Base-by-base conservation (phyloP, 2,888 invertebrate species). In the Plebejus melissa region DNA sequence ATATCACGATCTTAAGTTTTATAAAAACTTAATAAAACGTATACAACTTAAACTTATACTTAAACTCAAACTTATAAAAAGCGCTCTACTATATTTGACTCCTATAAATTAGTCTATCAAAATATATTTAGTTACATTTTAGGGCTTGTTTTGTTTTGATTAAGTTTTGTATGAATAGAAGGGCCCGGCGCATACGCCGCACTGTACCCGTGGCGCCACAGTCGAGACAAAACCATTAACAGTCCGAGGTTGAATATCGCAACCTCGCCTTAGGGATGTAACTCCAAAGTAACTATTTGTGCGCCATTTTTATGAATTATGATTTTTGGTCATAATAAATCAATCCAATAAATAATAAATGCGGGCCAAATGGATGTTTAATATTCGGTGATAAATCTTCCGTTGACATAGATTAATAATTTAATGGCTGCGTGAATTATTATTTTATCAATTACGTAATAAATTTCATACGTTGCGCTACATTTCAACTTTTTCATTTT, bases 161-260 rank as follows among this genome's bases (percentile, higher is more conserved):
- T 72, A 50, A 50, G 54, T 54, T 54, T 72, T 22, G 72, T 72
- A 72, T 54, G 4, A 28, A 54, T 72, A 54, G 72, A 72, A 50
- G 46, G 72, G 72, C 5, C 28, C 28, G 32, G 54, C 50, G 32
- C 50, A 72, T 28, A 71, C 28, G 70, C 75, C 13, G 70, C 70
- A 58, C 70, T 7, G 7, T 58, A 79, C 77, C 75, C 82, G 79
- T 80, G 86, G 86, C 86, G 86, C 85, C 86, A 83, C 78, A 78
- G 82, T 82, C 85, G 81, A 86, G 85, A 87, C 85, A 82, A 82
- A 82, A 80, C 83, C 82, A 87, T 86, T 87, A 86, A 80, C 82
- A 81, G 82, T 79, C 81, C 77, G 78, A 78, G 79, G 79, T 81
- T 78, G 80, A 81, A 82, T 83, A 85, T 82, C 80, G 80, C 77